phyloP scores from a whole-genome alignment of 2,888 invertebrate species.

The Resseliella maxima region DNA sequence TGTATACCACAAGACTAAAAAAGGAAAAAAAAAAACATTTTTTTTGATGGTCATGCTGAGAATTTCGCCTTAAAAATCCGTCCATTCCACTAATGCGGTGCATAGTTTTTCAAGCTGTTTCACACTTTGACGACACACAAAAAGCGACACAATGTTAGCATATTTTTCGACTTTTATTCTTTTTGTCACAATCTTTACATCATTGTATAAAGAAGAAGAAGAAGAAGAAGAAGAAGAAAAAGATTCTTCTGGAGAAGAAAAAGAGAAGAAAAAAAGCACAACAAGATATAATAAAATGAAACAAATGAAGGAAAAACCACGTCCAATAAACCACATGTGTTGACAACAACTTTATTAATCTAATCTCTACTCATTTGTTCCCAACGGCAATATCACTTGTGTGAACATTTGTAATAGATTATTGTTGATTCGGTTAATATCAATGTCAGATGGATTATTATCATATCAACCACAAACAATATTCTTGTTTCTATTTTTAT shows the following conservation, averaged over 20 bases:
- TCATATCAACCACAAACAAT: not conserved
- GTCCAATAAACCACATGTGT: conserved; percentile 50
- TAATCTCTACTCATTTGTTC: conserved; percentile 48
- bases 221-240: not conserved
- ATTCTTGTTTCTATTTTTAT: too few relatives aligned
- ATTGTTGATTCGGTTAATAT: not conserved
- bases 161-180: not conserved
- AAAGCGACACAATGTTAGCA: not conserved
- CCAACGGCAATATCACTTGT: not conserved
- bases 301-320: not conserved
- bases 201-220: not conserved
- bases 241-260: too few relatives aligned
- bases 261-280: not conserved
- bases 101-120: conserved; percentile 49
- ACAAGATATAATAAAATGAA: not conserved
- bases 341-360: conserved; percentile 55
- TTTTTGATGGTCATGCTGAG: not conserved
- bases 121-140: not conserved
- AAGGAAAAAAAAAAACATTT: not conserved
- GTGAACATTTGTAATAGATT: conserved; percentile 21
- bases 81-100: not conserved
- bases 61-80: not conserved
- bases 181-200: conserved; percentile 10
- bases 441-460: not conserved
- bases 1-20: not conserved